Base-by-base conservation (phyloP, 2,888 invertebrate species). In the Drosophila kuntzei region DNA sequence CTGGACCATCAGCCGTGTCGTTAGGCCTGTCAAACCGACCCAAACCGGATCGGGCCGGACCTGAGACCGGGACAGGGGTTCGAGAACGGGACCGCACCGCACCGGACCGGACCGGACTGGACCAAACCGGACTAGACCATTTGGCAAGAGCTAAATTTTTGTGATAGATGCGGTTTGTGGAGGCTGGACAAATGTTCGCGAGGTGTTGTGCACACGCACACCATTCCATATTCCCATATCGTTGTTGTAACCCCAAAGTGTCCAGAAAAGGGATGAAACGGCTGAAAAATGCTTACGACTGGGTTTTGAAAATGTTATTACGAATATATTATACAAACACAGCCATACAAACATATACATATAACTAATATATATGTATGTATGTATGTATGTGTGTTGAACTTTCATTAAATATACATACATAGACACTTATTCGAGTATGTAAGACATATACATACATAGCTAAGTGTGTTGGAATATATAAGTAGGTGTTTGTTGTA, bases 111-210 rank as follows among this genome's bases (percentile, higher is more conserved):
- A 41, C 69, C 57, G 57, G 62, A 58, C 71, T 65, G 66, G 61
- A 70, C 58, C 76, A 65, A 44, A 65, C 61, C 67, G 71, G 71
- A 50, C 81, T 65, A 64, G 65, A 61, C 69, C 80, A 67, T 78
- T 80, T 78, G 69, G 62, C 51, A 81, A 47, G 69, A 80, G 80
- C 78, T 73, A 69, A 79, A 87, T 73, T 80, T 87, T 55, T 87
- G 83, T 83, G 83, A 86, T 86, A 86, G 83, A 86, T 88, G 88
- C 83, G 86, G 84, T 86, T 86, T 82, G 65, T 71, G 88, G 86
- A 87, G 74, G 83, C 83, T 86, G 88, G 80, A 73, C 76, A 67
- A 68, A 76, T 73, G 69, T 60, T 65, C 83, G 84, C 78, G 87
- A 86, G 87, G 87, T 83, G 84, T 86, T 72, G 63, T 66, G 59